These are phyloP conservation scores for Menidia beryllina DNA, from an alignment of 2,113 vertebrate genomes.

Conservation along the genomic window DNA sequence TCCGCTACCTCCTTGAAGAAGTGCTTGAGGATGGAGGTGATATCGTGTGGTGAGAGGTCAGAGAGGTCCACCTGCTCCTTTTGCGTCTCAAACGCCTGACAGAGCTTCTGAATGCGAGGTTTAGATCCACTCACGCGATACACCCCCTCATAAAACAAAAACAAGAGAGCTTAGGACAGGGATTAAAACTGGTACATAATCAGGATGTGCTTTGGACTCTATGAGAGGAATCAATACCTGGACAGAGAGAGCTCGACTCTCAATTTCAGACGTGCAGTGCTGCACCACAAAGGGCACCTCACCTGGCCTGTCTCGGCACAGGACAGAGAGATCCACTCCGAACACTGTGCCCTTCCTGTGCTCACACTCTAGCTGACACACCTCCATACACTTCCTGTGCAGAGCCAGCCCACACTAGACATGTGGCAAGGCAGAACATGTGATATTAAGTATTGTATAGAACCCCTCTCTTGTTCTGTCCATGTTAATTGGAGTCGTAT, in stretches of 20 bases:
- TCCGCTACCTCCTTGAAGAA: conserved; percentile 91
- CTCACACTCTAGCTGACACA: conserved; percentile 88
- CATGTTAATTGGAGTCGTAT: neutral
- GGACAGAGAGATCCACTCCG: conserved; percentile 83
- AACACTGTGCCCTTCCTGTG: conserved; percentile 85
- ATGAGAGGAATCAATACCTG: conserved; percentile 80
- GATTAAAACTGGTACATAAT: neutral
- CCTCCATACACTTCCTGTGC: conserved; percentile 94
- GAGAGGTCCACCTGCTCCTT: conserved; percentile 89
- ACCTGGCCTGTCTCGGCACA: conserved; percentile 81
- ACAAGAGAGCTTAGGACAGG: neutral
- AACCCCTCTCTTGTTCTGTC: neutral
- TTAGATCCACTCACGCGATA: conserved; percentile 93
- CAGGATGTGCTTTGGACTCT: neutral
- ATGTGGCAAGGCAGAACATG: conserved; percentile 9
- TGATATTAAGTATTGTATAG: neutral
- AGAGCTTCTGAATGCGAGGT: conserved; percentile 89
- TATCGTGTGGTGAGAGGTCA: conserved; percentile 90
- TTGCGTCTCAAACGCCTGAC: conserved; percentile 90
- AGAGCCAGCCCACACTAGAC: conserved; percentile 88
- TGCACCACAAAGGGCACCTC: conserved; percentile 89
- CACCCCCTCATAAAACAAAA: conserved; percentile 83
- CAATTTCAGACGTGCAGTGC: conserved; percentile 89
- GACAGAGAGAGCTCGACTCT: conserved; percentile 86
- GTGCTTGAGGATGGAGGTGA: conserved; percentile 90